Evolutionary conservation across 2,888 invertebrate species (phyloP).

Genomic region (Zelleria hepariella): DNA sequence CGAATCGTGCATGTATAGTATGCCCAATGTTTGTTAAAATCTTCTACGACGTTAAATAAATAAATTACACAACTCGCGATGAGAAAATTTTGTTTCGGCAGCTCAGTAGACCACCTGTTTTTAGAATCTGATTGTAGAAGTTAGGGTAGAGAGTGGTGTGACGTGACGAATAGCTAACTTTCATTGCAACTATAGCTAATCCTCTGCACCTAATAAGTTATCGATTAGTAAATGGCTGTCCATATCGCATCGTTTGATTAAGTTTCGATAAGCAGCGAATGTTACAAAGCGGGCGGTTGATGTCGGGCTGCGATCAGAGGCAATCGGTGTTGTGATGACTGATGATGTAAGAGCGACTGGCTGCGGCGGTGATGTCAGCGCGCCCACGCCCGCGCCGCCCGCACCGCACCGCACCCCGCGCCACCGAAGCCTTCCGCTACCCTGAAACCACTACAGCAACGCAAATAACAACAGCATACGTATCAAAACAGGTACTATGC

Average conservation of each 20-base stretch:
- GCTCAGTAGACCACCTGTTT: too few species aligned
- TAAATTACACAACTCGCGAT: not conserved
- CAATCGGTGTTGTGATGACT: conserved; percentile 21
- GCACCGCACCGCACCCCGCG: conserved; percentile 24
- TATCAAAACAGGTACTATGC: not conserved
- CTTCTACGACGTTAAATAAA: not conserved
- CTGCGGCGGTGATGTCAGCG: conserved; percentile 68
- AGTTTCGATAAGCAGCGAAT: conserved; percentile 29
- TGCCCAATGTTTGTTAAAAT: not conserved
- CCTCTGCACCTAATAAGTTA: not conserved
- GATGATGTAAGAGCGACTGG: conserved; percentile 68
- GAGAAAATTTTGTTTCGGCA: too few species aligned
- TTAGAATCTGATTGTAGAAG: too few species aligned
- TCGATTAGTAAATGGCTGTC: not conserved
- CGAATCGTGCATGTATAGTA: too few species aligned
- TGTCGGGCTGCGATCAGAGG: conserved; percentile 41
- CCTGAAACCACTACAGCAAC: conserved; percentile 13
- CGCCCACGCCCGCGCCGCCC: conserved; percentile 47
- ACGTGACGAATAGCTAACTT: too few species aligned
- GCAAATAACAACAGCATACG: not conserved
- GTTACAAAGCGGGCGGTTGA: conserved; percentile 20
- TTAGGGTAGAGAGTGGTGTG: too few species aligned
- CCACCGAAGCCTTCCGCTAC: conserved; percentile 57
- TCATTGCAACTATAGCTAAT: too few species aligned
- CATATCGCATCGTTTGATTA: conserved; percentile 18